Percentiles rank a stretch among this genome's conserved stretches.
phyloP scores from a whole-genome alignment of 1,140 invertebrate genomes.

The Drosophila pseudoananassae region DNA sequence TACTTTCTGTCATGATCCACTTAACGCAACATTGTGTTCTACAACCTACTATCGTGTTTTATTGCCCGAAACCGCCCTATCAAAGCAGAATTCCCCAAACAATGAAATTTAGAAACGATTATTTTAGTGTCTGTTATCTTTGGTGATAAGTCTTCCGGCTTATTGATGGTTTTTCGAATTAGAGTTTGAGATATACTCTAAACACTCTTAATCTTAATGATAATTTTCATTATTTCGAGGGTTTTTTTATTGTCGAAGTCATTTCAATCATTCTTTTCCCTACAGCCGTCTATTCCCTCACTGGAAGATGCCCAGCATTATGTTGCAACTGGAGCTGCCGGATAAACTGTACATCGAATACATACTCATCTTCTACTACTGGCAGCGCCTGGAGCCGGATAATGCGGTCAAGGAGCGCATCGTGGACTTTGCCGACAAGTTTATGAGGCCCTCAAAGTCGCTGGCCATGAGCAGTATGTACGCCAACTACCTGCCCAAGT shows the following conservation, averaged over 20 bases:
- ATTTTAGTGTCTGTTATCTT: not conserved
- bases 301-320: conserved; percentile 44
- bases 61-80: not conserved
- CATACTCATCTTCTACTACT: conserved; percentile 75
- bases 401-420: conserved; percentile 48
- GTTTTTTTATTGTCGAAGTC: not conserved
- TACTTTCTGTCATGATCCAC: conserved; percentile 3
- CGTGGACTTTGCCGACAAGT: conserved; percentile 64
- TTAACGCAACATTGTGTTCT: not conserved
- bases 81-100: not conserved
- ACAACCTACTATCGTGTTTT: not conserved
- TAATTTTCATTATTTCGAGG: not conserved
- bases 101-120: not conserved
- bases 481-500: conserved; percentile 52
- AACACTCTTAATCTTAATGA: not conserved
- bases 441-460: conserved; percentile 62
- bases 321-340: conserved; percentile 57
- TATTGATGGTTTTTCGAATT: not conserved
- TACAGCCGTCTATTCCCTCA: conserved; percentile 65
- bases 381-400: conserved; percentile 64
- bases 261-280: no score
- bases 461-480: conserved; percentile 47
- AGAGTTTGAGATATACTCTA: not conserved
- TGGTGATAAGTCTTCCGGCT: not conserved
- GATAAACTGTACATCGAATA: conserved; percentile 72